Evolutionary conservation across 2,888 invertebrate species (phyloP), one percentile per base, ranked within the genome.

Genomic region (Trachelus iudaicus): DNA sequence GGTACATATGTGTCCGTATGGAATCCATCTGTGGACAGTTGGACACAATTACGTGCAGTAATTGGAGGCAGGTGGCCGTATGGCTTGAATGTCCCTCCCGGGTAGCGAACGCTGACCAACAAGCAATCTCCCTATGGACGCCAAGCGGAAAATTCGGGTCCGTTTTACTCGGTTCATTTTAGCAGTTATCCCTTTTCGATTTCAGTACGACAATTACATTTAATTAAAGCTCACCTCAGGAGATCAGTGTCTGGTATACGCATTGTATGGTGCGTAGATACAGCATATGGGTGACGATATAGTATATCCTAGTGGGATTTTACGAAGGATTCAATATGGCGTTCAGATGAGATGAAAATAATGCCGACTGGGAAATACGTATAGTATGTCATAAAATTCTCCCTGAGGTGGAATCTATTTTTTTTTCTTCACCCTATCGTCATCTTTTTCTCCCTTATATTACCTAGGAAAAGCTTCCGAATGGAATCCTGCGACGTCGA

Each of bases 41-140:
- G 78, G 75, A 76, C 76, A 76, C 78, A 78, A 78, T 78, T 78
- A 78, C 78, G 78, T 76, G 30, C 69, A 73, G 76, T 78, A 78
- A 78, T 78, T 78, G 75, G 78, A 75, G 76, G 68, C 73, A 76
- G 78, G n/a, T 68, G 33, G 71, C 71, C 75, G 69, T 73, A 76
- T 69, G 73, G 78, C 73, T 68, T 31, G 76, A 75, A 73, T 76
- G 56, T 76, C 69, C 76, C 77, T 77, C 75, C 35, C 77, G 30
- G 74, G 73, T 74, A 75, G 56, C 30, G 40, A 74, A 77, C 77
- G 76, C 69, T 11, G 75, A 68, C 78, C 76, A 78, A 73, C 35
- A 35, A 75, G 68, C 78, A 73, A 76, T 76, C 35, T 76, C 34
- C 76, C 68, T 33, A 37, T 56, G 69, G 40, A 71, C 23, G 23